Conservation (phyloP, 2,797 vertebrate genomes). For the Acropternis orthonyx region DNA sequence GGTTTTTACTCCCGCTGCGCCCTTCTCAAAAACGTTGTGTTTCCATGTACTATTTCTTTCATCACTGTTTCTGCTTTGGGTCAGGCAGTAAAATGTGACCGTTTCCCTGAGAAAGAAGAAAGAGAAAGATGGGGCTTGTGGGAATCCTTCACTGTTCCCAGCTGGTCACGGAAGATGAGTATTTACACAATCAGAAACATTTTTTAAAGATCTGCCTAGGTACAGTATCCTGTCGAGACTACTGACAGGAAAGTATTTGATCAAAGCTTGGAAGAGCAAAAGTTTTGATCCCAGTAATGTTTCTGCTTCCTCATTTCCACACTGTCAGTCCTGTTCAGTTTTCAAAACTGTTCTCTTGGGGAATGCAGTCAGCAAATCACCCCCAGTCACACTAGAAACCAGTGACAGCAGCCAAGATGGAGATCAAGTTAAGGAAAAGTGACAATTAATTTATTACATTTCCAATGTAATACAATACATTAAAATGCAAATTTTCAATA, state of each 20-base stretch:
- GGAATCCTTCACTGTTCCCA: fast-evolving
- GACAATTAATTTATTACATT: background rate
- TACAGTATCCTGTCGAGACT: fast-evolving
- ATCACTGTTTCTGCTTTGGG: background rate
- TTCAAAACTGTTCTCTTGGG: background rate
- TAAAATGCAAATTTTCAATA: background rate
- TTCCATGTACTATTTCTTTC: background rate
- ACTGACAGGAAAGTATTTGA: background rate
- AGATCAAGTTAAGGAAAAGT: background rate
- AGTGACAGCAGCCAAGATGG: fast-evolving
- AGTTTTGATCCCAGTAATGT: background rate
- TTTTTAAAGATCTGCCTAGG: background rate
- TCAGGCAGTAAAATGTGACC: fast-evolving
- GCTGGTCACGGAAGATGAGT: fast-evolving
- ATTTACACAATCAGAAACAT: background rate
- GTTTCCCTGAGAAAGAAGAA: background rate
- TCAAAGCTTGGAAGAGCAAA: background rate
- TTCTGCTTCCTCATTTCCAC: background rate
- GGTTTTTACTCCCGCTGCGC: too few relatives aligned
- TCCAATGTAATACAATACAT: background rate
- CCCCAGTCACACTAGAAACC: fast-evolving
- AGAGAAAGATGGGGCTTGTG: too few relatives aligned
- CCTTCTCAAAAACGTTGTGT: fast-evolving
- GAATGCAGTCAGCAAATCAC: fast-evolving
- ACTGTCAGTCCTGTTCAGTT: background rate